Conservation (phyloP, 2,888 invertebrate genomes). For the Aplocera efformata region DNA sequence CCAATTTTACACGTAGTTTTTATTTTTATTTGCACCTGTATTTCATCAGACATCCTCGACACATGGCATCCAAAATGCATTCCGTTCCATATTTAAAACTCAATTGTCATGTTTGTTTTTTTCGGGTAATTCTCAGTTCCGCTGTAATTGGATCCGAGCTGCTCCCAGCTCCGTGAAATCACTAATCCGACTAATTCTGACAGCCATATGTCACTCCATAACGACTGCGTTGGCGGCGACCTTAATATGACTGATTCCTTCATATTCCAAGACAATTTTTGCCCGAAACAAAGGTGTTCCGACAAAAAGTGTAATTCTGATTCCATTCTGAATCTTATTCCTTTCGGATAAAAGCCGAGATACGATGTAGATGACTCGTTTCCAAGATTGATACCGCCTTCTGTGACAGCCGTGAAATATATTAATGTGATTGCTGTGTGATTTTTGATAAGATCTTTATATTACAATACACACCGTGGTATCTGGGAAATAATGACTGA, state of each 20-base stretch:
- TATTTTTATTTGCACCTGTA: constrained; percentile 34
- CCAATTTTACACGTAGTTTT: constrained; percentile 5
- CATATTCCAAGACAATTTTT: constrained; percentile 28
- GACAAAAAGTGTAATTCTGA: neutral
- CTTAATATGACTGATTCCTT: constrained; percentile 27
- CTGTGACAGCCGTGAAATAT: constrained; percentile 61
- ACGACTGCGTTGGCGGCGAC: constrained; percentile 54
- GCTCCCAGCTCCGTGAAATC: constrained; percentile 72
- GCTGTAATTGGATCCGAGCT: constrained; percentile 73
- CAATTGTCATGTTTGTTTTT: constrained; percentile 66
- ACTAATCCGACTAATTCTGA: constrained; percentile 80
- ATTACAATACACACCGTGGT: neutral
- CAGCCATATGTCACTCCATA: constrained; percentile 77
- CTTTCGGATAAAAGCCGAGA: constrained; percentile 17
- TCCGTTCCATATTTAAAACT: constrained; percentile 57
- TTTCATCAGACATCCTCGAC: constrained; percentile 41
- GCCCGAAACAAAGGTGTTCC: constrained; percentile 24
- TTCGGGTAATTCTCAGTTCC: constrained; percentile 60
- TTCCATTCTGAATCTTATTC: constrained; percentile 8
- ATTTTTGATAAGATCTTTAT: constrained; percentile 31
- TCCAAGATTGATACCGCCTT: constrained; percentile 43
- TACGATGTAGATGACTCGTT: constrained; percentile 26
- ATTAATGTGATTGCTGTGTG: constrained; percentile 45
- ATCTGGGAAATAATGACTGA: constrained; percentile 18
- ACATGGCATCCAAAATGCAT: constrained; percentile 45